A percentile compares a stretch with the other conserved stretches of the same genome.
Conservation (phyloP, 2,797 vertebrate genomes). For the Atherinosoma microstoma region DNA sequence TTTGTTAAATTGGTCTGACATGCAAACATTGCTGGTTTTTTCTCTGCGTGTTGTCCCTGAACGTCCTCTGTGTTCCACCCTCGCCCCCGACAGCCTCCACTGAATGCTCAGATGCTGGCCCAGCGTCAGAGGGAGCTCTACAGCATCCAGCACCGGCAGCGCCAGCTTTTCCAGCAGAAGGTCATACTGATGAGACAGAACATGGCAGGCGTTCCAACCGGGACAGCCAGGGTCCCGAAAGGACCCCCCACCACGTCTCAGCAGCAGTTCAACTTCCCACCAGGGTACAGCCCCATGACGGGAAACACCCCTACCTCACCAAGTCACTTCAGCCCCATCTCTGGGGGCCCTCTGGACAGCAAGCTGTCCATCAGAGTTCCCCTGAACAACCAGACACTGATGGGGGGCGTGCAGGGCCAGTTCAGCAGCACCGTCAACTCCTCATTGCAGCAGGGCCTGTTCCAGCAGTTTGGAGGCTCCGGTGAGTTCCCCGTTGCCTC, state of each 20-base stretch:
- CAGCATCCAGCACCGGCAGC: slow-evolving; percentile 94
- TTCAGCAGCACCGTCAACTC: slow-evolving; percentile 85
- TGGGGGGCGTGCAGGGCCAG: slow-evolving; percentile 87
- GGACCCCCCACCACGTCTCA: slow-evolving; percentile 77
- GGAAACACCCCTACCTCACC: slow-evolving; percentile 89
- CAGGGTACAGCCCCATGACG: slow-evolving; percentile 86
- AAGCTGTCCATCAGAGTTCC: slow-evolving; percentile 82
- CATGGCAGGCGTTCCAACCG: slow-evolving; percentile 78
- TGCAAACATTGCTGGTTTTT: background rate
- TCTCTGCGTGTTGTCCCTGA: background rate
- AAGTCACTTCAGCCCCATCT: slow-evolving; percentile 85
- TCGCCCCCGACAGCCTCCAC: slow-evolving; percentile 84
- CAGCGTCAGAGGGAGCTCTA: slow-evolving; percentile 94
- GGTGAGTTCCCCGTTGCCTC: slow-evolving; percentile 77
- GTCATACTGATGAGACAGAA: slow-evolving; percentile 93
- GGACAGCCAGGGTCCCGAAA: slow-evolving; percentile 73
- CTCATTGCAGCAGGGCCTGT: slow-evolving; percentile 90
- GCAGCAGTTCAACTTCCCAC: slow-evolving; percentile 90
- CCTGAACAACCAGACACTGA: slow-evolving; percentile 87
- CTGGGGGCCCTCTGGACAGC: slow-evolving; percentile 83
- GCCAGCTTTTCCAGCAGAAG: slow-evolving; percentile 94
- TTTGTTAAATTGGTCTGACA: too few relatives aligned
- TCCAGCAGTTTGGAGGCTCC: slow-evolving; percentile 90
- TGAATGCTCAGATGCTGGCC: slow-evolving; percentile 96
- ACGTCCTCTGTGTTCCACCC: background rate